Base-by-base conservation (phyloP, 2,113 vertebrate species). In the Gorsachius goisagi region DNA sequence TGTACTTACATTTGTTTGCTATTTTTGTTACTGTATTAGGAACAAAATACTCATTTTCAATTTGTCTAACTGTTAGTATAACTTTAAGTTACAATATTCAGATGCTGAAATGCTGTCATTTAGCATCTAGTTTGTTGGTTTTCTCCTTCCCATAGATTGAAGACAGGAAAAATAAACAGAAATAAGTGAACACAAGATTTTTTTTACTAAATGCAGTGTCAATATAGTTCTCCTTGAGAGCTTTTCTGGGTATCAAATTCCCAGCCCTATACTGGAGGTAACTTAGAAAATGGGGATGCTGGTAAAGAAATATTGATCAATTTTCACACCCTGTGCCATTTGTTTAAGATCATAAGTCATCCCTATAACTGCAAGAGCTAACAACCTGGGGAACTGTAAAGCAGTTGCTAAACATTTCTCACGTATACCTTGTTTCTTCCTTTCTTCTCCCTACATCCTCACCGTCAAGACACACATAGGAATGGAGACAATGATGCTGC, bases 341-440 rank as follows among this genome's bases (percentile, higher is more conserved):
- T 96, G 94, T 76, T 94, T 90, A 53, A 78, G 87, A 95, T 84
- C 89, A 91, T 91, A 94, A 96, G 49, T 87, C 53, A 72, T 6
- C 15, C 27, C 58, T 93, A n/a, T 85, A 78, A 79, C 35, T 69
- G 53, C 63, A 87, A 96, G 66, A 93, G 58, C 47, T 82, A 89
- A 77, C 69, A 76, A 50, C 39, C 67, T 33, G 19, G 19, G 63
- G n/a, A 92, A 77, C 53, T n/a, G 74, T 79, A 95, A 94, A 97
- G 58, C n/a, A 87, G 69, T 44, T 22, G 55, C 78, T 85, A 94
- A 97, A 88, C 30, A 69, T 75, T 96, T 89, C 76, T 96, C 49
- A 18, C 67, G 69, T 81, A 58, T 89, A 77, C 27, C 69, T 85
- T 33, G 41, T 64, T 93, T 22, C 52, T 94, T 84, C 58, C 66